These are phyloP conservation scores for Melolontha melolontha DNA, from an alignment of 2,888 invertebrate species.

Conservation along the genomic window DNA sequence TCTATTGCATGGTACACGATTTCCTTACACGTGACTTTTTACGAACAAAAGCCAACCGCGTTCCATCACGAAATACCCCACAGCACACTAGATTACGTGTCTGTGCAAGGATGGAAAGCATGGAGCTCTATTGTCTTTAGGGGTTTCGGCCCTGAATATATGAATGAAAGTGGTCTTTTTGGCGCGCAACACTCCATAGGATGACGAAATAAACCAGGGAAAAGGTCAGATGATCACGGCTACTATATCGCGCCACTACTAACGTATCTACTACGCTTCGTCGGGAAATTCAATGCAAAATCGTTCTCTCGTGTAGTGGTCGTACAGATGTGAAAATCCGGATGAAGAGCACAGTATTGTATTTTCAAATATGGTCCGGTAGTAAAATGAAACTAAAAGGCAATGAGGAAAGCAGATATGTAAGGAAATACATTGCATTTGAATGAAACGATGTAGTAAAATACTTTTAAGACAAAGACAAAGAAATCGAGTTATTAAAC, in stretches of 20 bases:
- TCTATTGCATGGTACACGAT: conserved; percentile 20
- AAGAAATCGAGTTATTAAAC: too few relatives aligned
- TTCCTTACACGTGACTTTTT: conserved; percentile 19
- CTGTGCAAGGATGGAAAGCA: conserved; percentile 3
- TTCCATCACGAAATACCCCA: conserved; percentile 35
- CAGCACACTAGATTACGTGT: conserved; percentile 32
- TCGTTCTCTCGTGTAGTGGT: conserved; percentile 12
- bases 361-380: conserved; percentile 20
- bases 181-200: conserved; percentile 24
- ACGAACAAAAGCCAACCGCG: conserved; percentile 32
- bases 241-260: not conserved
- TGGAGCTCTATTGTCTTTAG: conserved; percentile 30
- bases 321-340: conserved; percentile 22
- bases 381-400: conserved; percentile 11
- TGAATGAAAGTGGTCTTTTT: conserved; percentile 35
- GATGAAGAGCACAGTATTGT: conserved; percentile 9
- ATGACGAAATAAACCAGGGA: conserved; percentile 29
- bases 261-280: too few relatives aligned
- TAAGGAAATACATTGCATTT: not conserved
- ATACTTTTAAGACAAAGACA: too few relatives aligned
- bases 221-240: conserved; percentile 24
- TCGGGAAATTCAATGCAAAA: conserved; percentile 24
- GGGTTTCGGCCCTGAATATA: conserved; percentile 30
- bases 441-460: not conserved
- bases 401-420: conserved; percentile 11